A percentile compares a stretch with the other conserved stretches of the same genome.
These are phyloP conservation scores for Pogonus chalceus DNA, from an alignment of 1,140 invertebrate species.

Conservation along the genomic window DNA sequence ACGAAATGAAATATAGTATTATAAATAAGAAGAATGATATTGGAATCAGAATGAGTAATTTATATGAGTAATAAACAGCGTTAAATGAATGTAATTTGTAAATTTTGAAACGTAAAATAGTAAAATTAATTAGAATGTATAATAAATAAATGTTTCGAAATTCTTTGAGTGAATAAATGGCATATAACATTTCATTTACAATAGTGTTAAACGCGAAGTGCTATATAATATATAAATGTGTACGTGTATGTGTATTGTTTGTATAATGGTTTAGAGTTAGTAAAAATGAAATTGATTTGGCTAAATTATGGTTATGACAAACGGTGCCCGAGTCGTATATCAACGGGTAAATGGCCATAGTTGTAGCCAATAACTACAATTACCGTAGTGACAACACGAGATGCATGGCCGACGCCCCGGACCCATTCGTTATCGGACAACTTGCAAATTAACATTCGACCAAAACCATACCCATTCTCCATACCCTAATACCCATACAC, in stretches of 20 bases:
- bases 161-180: no score
- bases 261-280: constrained; percentile 32
- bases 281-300: constrained; percentile 30
- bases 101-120: no score
- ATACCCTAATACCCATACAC: no score
- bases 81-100: no score
- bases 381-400: constrained; percentile 28
- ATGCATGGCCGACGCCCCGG: constrained; percentile 23
- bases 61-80: no score
- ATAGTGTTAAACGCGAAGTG: no score
- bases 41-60: no score
- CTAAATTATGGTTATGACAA: constrained; percentile 32
- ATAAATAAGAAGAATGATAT: no score
- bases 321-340: constrained; percentile 24
- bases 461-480: no score
- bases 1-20: no score
- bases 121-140: constrained; percentile 25
- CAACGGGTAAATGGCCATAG: constrained; percentile 32
- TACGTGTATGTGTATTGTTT: constrained; percentile 1
- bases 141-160: no score
- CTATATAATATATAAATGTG: constrained; percentile 13
- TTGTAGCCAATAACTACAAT: constrained; percentile 33
- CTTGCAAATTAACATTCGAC: constrained; percentile 26
- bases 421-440: constrained; percentile 26
- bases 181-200: no score